Base-by-base conservation (phyloP, 2,888 invertebrate genomes). In the Salticus scenicus region DNA sequence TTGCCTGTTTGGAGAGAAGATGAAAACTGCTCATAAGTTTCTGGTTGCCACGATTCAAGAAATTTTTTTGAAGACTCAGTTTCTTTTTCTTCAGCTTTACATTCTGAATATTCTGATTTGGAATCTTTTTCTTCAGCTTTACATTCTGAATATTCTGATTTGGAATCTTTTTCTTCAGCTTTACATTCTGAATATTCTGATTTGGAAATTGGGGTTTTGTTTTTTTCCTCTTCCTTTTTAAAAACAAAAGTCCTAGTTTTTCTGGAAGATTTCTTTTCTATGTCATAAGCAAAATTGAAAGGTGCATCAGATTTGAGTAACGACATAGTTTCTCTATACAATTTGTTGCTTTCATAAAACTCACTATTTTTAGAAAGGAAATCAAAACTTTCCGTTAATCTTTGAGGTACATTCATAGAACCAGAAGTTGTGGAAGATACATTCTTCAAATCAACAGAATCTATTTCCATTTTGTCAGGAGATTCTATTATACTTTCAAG, bases 11-110 rank as follows among this genome's bases (percentile, higher is more conserved):
- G 42, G 17, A 82, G 28, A 47, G 76, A 71, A 33, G 20, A n/a
- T 47, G 82, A 76, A 82, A 82, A 82, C 20, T 82, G 70, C 42
- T 82, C 82, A 71, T 82, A 82, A 42, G 76, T 82, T 71, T 76
- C 82, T 28, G 81, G 57, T 7, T 57, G 57, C 47, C 47, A 47
- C 10, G 47, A 12, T 57, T 57, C 57, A 17, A 57, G 17, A 24
- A 57, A 57, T 1, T 24, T 12, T 24, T 31, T 69, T 4, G 12
- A 24, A 20, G 41, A 4, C 0, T 12, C 7, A 24, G 42, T 1
- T 27, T 28, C n/a, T 28, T 31, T 63, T 28, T 28, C 28, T 4
- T 33, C 63, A 1, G 27, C n/a, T 30, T 28, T 28, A n/a, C 20
- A 30, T 14, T n/a, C 1, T 5, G 51, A 17, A 47, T 7, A 17